Base-by-base conservation (phyloP, 2,113 vertebrate genomes). In the Ploceus nigricollis region DNA sequence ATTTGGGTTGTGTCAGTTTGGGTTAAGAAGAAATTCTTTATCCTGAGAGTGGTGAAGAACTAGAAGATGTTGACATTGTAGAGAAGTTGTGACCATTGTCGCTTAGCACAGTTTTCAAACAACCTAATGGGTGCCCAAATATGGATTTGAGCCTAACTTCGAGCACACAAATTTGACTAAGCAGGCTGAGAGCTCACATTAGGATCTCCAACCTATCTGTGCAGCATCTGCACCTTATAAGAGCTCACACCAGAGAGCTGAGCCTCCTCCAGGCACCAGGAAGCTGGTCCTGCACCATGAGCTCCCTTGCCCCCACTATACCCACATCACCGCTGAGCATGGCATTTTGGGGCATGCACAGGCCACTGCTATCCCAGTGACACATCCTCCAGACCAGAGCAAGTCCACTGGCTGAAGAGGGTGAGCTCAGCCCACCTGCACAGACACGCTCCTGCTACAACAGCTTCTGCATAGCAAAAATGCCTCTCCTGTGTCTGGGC, bases 301-400 rank as follows among this genome's bases (percentile, higher is more conserved):
- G 30, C 6, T 79, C 5, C 40, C 21, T 23, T 18, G 47, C 27
- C 40, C 40, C 44, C 0, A 0, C 56, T 66, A 30, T 20, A 19
- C 37, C 22, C 64, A 65, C 6, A 40, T 18, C 37, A 51, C 16
- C n/a, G 40, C 23, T 19, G 33, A 35, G 61, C 23, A 51, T 19
- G 44, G 56, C 21, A n/a, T n/a, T 69, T 83, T 65, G 0, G 0
- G 44, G 21, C 48, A 92, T 9, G 61, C 10, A 35, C 0, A 21
- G 16, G 40, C 31, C 5, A 3, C 19, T 31, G 22, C 44, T 69
- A 31, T 11, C 24, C 25, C n/a, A 57, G 10, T 20, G 28, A 47
- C 1, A 16, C n/a, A 45, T 23, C 25, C 48, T 80, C n/a, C n/a
- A 61, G 45, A 65, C 30, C 28, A 78, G 7, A 78, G 45, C 13